phyloP scores from a whole-genome alignment of 2,888 invertebrate species.

The Agelastica alni region DNA sequence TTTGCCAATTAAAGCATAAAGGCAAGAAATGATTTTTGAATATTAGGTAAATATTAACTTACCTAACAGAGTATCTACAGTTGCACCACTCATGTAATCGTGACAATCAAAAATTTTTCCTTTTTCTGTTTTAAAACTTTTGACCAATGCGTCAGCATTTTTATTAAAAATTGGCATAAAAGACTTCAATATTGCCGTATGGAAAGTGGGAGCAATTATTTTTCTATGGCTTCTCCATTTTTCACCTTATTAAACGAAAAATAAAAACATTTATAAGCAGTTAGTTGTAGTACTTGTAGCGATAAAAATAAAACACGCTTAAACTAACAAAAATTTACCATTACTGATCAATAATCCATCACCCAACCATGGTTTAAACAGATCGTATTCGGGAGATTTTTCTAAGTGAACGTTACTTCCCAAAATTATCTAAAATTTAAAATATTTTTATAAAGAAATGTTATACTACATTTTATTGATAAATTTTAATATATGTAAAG shows the following conservation, averaged over 20 bases:
- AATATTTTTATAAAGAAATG: too few relatives aligned
- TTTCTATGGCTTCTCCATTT: constrained; percentile 61
- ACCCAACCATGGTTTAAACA: constrained; percentile 56
- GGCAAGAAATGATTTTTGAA: too few relatives aligned
- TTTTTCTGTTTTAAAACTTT: constrained; percentile 52
- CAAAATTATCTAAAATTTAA: constrained; percentile 42
- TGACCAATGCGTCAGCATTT: constrained; percentile 55
- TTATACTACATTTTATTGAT: too few relatives aligned
- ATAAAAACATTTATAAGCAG: too few relatives aligned
- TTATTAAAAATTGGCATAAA: constrained; percentile 60
- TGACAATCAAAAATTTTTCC: constrained; percentile 59
- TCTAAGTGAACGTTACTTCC: constrained; percentile 52
- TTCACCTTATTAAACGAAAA: constrained; percentile 48
- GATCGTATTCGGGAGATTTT: constrained; percentile 52
- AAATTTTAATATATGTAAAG: too few relatives aligned
- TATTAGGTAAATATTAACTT: too few relatives aligned
- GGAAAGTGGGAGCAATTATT: constrained; percentile 61
- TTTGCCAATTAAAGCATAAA: too few relatives aligned
- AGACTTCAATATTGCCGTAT: constrained; percentile 59
- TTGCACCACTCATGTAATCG: constrained; percentile 59
- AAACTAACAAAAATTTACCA: too few relatives aligned
- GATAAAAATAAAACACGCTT: too few relatives aligned
- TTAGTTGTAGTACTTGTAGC: too few relatives aligned
- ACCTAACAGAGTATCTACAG: constrained; percentile 60
- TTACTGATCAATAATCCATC: constrained; percentile 54